Conservation (phyloP, 2,113 vertebrate genomes). For the Okapia johnstoni region DNA sequence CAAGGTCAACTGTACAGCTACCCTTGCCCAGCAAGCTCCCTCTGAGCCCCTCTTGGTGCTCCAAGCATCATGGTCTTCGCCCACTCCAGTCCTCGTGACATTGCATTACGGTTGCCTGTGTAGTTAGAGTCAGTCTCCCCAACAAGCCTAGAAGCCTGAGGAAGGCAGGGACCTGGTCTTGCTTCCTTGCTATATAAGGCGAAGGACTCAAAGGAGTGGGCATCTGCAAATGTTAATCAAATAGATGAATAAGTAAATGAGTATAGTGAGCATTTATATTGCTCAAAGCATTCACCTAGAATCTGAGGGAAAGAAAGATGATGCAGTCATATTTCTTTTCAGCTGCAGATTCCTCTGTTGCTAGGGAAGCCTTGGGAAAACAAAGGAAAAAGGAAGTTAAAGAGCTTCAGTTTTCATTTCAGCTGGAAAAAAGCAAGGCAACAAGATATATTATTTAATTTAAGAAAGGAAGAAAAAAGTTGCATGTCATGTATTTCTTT, state of each 20-base stretch:
- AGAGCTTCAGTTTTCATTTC: not conserved
- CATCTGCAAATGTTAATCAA: not conserved
- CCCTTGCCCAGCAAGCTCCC: too few relatives aligned
- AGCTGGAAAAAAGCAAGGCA: not conserved
- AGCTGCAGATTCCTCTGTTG: not conserved
- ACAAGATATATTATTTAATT: conserved; percentile 6
- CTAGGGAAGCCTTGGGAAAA: not conserved
- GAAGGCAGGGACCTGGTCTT: not conserved
- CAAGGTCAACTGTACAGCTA: not conserved
- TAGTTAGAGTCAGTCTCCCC: not conserved
- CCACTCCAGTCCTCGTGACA: not conserved
- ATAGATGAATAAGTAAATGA: not conserved
- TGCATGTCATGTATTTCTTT: not conserved
- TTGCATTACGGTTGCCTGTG: not conserved
- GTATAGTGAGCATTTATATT: not conserved
- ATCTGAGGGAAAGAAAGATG: not conserved
- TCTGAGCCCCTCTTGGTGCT: not conserved
- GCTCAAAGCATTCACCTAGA: not conserved
- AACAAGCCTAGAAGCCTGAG: not conserved
- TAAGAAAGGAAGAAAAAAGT: conserved; percentile 8
- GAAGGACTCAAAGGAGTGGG: not conserved
- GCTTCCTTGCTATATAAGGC: not conserved
- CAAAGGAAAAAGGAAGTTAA: not conserved
- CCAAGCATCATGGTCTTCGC: rapidly evolving
- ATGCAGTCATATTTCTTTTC: not conserved